Base-by-base conservation (phyloP, 2,797 vertebrate species). In the Euphonia xanthogaster region DNA sequence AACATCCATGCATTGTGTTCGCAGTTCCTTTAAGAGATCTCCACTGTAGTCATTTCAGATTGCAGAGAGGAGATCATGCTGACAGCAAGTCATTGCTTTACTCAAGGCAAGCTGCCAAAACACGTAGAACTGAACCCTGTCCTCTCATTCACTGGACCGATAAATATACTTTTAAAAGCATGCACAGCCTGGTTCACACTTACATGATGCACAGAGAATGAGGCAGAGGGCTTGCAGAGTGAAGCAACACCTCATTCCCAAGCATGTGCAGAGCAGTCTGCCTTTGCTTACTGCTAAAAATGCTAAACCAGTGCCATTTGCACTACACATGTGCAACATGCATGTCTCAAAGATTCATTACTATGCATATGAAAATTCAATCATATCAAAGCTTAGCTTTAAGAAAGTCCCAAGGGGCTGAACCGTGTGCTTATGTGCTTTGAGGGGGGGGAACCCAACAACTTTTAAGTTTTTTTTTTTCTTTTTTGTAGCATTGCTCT, bases 141-240 rank as follows among this genome's bases (percentile, higher is more conserved):
- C 81, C 77, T 92, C 78, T 89, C 61, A 10, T 91, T 92, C 93
- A 89, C 61, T 45, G 78, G 86, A 61, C 86, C 27, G 47, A 89
- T 74, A 75, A 89, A 92, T 83, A 71, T 10, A 33, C 86, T 91
- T 94, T 89, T 94, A 96, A 93, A 93, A 91, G 84, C 88, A 75
- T 94, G 88, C 93, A 92, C 80, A 68, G 86, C 65, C 92, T 93
- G 91, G 57, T 96, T 96, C 94, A 93, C 92, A 91, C 96, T 94
- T 96, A 96, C 94, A 96, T 90, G 94, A 96, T 92, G 86, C 94
- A 82, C 37, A 17, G 92, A 68, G 95, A 96, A 95, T 93, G 96
- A 96, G 50, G 91, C 88, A 54, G 61, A 92, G 65, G 57, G 89
- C 68, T 92, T 48, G 65, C 81, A 82, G 84, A 91, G 63, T 17